phyloP scores from a whole-genome alignment of 2,888 invertebrate genomes.

The Sipha maydis region DNA sequence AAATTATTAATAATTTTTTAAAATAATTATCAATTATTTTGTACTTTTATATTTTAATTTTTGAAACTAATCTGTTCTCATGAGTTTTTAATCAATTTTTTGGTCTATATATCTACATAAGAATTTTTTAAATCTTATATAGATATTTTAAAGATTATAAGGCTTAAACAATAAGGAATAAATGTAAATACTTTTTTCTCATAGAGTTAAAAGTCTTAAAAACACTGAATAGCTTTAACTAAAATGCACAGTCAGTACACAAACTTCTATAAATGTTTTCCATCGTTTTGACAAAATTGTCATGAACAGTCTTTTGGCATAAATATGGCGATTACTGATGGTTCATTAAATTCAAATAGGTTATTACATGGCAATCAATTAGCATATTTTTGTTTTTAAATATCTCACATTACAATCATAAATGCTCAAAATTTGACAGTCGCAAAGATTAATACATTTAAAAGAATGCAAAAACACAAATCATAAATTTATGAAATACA shows the following conservation, averaged over 20 bases:
- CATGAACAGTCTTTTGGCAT: background rate
- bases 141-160: background rate
- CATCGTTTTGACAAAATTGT: background rate
- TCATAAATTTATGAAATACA: conserved; percentile 49
- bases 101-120: conserved; percentile 7
- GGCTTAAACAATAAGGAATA: background rate
- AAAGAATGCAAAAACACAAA: conserved; percentile 41
- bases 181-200: background rate
- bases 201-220: background rate
- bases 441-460: background rate
- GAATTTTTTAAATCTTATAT: background rate
- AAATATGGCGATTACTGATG: background rate
- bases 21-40: background rate
- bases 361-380: background rate
- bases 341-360: background rate
- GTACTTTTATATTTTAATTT: background rate
- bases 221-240: background rate
- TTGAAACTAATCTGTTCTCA: background rate
- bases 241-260: background rate
- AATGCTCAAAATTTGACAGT: conserved; percentile 22
- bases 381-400: background rate
- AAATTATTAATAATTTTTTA: background rate
- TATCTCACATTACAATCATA: background rate
- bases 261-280: conserved; percentile 20
- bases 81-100: background rate